Base-by-base conservation (phyloP, 2,113 vertebrate species). In the Planiliza haematocheilus region DNA sequence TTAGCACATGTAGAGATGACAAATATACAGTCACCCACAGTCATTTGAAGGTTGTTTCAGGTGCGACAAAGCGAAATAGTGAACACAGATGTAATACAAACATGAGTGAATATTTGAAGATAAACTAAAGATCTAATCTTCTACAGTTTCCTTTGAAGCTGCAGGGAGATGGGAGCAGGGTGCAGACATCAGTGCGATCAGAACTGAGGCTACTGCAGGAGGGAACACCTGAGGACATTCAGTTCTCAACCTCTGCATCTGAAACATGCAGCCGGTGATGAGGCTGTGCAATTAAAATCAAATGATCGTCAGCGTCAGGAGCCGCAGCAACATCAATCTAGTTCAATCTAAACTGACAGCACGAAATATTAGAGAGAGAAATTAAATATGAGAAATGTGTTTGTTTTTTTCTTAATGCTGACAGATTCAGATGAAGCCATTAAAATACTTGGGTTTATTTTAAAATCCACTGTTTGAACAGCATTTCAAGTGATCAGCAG, bases 361-460 rank as follows among this genome's bases (percentile, higher is more conserved):
- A 45, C 1, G 38, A 16, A 42, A 42, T 42, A 13, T n/a, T 9
- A 16, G 4, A 42, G 4, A 10, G 7, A 42, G 2, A 20, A 43
- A 45, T 2, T 2, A 65, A 50, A 43, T n/a, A n/a, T 13, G 7
- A 36, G 30, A 4, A 34, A 30, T n/a, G 3, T 3, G 24, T 30
- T 30, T n/a, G n/a, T n/a, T 30, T 30, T 30, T 30, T 30, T 30
- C 24, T 30, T 30, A 30, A 5, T 30, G 24, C 8, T 16, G 37
- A 45, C 49, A 34, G 42, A 49, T 7, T 64, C 8, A 24, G 7
- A 34, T 56, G 38, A n/a, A 14, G 17, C 59, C 13, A 1, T 70
- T 24, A 60, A 77, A 24, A 52, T 8, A 46, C 60, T 36, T 43
- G 16, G 60, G 59, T 70, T 83, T 83, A 66, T 20, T 20, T 10